Conservation (phyloP, 2,797 vertebrate genomes). For the Siniperca scherzeri region DNA sequence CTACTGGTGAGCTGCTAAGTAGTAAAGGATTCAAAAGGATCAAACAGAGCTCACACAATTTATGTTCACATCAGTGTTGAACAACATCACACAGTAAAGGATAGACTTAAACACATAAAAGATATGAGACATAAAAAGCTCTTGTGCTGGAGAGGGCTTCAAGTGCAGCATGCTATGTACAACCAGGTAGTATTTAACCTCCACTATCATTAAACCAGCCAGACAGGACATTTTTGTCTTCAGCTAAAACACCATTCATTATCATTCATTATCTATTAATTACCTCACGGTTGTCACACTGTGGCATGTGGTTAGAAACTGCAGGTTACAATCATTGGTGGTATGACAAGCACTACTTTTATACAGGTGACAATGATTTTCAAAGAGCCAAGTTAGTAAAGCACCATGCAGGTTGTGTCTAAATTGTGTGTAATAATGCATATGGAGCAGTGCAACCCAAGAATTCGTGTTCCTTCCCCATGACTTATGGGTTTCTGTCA, state of each 20-base stretch:
- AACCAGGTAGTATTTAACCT: slow-evolving; percentile 54
- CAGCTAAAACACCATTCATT: slow-evolving; percentile 53
- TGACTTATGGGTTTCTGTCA: no score
- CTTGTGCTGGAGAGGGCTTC: slow-evolving; percentile 32
- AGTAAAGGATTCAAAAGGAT: slow-evolving; percentile 26
- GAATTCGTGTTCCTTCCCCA: no score
- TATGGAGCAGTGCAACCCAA: no score
- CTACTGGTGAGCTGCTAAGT: slow-evolving; percentile 12
- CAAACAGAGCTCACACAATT: slow-evolving; percentile 30
- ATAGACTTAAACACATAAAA: slow-evolving; percentile 22
- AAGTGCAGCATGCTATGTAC: slow-evolving; percentile 33
- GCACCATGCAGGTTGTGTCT: background rate
- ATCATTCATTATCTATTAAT: slow-evolving; percentile 60
- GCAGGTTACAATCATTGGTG: slow-evolving; percentile 25
- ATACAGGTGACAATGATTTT: slow-evolving; percentile 3
- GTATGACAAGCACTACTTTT: slow-evolving; percentile 8
- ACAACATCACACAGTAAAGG: slow-evolving; percentile 3
- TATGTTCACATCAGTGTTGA: slow-evolving; percentile 27
- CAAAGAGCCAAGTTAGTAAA: background rate
- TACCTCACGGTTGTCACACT: slow-evolving; percentile 36
- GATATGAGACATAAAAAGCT: slow-evolving; percentile 36
- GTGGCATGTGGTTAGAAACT: slow-evolving; percentile 7
- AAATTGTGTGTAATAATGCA: no score
- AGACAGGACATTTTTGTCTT: slow-evolving; percentile 37
- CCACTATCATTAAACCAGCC: slow-evolving; percentile 57